Conservation (phyloP, 1,140 invertebrate genomes). For the Aphaenogaster ashmeadi region DNA sequence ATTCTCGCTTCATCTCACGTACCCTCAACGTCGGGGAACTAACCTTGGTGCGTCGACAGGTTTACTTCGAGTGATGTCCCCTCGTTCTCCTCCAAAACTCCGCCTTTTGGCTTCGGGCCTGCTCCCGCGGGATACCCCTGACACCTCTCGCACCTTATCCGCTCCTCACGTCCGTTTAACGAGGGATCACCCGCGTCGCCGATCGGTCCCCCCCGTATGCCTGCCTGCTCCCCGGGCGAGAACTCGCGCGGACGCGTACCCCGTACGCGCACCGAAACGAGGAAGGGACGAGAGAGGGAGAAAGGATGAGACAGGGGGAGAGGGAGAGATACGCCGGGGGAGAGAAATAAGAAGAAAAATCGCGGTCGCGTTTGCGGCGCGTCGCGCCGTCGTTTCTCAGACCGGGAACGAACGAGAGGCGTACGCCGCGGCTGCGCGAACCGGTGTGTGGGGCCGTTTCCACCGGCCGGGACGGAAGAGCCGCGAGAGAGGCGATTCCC, state of each 20-base stretch:
- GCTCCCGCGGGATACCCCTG: slow-evolving; percentile 38
- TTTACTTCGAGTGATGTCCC: slow-evolving; percentile 72
- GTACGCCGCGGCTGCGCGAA: slow-evolving; percentile 85
- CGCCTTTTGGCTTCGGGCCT: slow-evolving; percentile 24
- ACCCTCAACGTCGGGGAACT: slow-evolving; percentile 62
- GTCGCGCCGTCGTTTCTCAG: slow-evolving; percentile 50
- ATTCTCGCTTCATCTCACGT: slow-evolving; percentile 41
- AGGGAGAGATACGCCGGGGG: not conserved
- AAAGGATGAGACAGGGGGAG: not conserved
- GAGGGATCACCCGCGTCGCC: slow-evolving; percentile 13
- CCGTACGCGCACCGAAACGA: slow-evolving; percentile 1
- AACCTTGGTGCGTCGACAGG: slow-evolving; percentile 85
- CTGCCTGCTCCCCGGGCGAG: not conserved
- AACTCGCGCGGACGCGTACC: slow-evolving; percentile 29
- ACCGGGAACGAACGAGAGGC: slow-evolving; percentile 74
- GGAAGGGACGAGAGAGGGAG: not conserved
- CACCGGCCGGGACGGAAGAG: slow-evolving; percentile 68
- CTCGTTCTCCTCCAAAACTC: slow-evolving; percentile 31
- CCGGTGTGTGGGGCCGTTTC: slow-evolving; percentile 81
- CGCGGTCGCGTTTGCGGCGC: slow-evolving; percentile 42
- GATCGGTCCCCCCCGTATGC: not conserved
- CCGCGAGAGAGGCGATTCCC: slow-evolving; percentile 64
- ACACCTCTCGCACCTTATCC: slow-evolving; percentile 36
- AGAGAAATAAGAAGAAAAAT: slow-evolving; percentile 50
- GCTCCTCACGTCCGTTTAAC: slow-evolving; percentile 32